These are phyloP conservation scores for Leucoraja ocellata DNA, from an alignment of 2,797 vertebrate species.

Conservation along the genomic window DNA sequence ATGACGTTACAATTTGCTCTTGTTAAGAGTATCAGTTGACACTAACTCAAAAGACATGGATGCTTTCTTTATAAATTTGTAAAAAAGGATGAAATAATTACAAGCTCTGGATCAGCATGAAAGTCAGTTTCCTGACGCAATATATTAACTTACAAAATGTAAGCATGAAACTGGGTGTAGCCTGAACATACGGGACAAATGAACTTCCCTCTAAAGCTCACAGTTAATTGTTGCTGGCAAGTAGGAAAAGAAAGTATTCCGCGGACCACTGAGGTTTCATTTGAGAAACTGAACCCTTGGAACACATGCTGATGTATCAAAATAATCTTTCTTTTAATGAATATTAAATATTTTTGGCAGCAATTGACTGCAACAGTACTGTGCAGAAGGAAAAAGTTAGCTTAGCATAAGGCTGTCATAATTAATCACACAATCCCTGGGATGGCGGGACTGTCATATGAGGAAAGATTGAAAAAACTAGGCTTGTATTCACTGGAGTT, in stretches of 20 bases:
- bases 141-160: constrained; percentile 2
- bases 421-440: not conserved
- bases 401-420: not conserved
- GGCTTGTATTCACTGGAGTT: too few relatives aligned
- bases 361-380: not conserved
- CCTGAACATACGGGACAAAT: not conserved
- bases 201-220: not conserved
- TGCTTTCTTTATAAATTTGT: not conserved
- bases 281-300: not conserved
- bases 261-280: not conserved
- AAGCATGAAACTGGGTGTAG: constrained; percentile 26
- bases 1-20: not conserved
- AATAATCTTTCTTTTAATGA: not conserved
- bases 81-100: constrained; percentile 2
- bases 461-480: too few relatives aligned
- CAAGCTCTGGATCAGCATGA: constrained; percentile 9
- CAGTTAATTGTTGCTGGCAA: constrained; percentile 20
- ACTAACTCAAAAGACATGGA: not conserved
- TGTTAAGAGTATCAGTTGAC: not conserved
- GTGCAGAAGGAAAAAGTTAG: not conserved
- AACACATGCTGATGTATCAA: not conserved
- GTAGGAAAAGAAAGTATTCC: not conserved
- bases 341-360: not conserved
- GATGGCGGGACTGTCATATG: too few relatives aligned
- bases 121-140: not conserved